Conservation (phyloP, 2,888 invertebrate genomes). For the Oxyteleia sp. region DNA sequence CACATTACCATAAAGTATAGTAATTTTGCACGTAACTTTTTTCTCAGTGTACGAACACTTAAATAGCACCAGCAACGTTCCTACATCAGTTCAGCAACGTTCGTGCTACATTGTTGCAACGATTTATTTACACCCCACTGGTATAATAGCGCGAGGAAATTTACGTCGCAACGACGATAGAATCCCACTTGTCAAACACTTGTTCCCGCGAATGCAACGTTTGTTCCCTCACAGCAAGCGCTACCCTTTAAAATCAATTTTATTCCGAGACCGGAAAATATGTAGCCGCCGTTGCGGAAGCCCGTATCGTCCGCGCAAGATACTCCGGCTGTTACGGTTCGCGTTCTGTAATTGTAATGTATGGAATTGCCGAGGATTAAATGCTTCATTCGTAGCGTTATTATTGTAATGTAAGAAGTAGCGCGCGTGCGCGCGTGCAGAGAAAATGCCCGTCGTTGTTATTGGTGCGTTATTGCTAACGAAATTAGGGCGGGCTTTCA, state of each 20-base stretch:
- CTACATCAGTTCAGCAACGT: no score
- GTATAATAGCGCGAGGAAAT: no score
- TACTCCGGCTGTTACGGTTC: slow-evolving; percentile 22
- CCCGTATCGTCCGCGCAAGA: slow-evolving; percentile 18
- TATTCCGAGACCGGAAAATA: slow-evolving; percentile 26
- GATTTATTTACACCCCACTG: no score
- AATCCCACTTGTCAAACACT: slow-evolving; percentile 22
- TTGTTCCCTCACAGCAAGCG: slow-evolving; percentile 12
- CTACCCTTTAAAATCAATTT: slow-evolving; percentile 45
- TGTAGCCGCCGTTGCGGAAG: not conserved
- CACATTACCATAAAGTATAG: no score
- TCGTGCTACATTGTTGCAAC: no score
- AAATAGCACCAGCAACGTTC: no score
- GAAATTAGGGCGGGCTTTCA: not conserved
- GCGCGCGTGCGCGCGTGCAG: not conserved
- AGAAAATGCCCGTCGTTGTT: not conserved
- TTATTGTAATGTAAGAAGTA: slow-evolving; percentile 7
- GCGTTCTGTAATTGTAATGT: slow-evolving; percentile 29
- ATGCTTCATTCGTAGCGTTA: slow-evolving; percentile 20
- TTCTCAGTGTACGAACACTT: no score
- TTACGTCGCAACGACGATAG: slow-evolving; percentile 23
- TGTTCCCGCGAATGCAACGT: slow-evolving; percentile 10
- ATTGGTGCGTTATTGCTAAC: not conserved
- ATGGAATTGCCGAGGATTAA: slow-evolving; percentile 24
- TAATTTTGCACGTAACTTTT: no score